A percentile compares a stretch with the other conserved stretches of the same genome.
Conservation (phyloP, 2,888 invertebrate species). For the Ophion ventricosus region DNA sequence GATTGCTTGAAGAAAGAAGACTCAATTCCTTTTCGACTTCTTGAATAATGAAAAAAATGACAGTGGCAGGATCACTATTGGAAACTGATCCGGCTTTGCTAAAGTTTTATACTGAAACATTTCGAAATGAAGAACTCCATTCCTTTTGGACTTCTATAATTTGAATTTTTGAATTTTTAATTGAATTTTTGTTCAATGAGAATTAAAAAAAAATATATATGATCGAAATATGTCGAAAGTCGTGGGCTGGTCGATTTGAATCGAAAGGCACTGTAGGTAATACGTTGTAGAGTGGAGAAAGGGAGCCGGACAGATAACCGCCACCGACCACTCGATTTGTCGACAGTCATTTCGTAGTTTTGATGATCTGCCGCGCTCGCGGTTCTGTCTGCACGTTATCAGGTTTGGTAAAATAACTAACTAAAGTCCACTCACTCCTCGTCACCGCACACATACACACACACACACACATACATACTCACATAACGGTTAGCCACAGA, state of each 20-base stretch:
- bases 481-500: constrained; percentile 54
- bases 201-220: not conserved
- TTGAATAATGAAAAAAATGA: not conserved
- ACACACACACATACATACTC: not conserved
- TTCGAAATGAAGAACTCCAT: not conserved
- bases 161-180: not conserved
- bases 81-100: not conserved
- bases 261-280: constrained; percentile 35
- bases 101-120: not conserved
- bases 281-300: constrained; percentile 1
- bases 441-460: constrained; percentile 41
- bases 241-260: not conserved
- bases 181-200: not conserved
- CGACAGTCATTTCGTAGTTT: constrained; percentile 67
- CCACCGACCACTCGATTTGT: constrained; percentile 64
- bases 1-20: not conserved
- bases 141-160: not conserved
- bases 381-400: constrained; percentile 55
- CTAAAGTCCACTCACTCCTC: constrained; percentile 58
- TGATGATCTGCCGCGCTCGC: constrained; percentile 63
- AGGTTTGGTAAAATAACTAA: constrained; percentile 61
- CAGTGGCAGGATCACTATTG: not conserved
- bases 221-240: not conserved
- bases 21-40: not conserved
- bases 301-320: constrained; percentile 31